Evolutionary conservation across 2,888 invertebrate species (phyloP), one percentile per base, ranked within the genome.

Genomic region (Deroplatys truncata): DNA sequence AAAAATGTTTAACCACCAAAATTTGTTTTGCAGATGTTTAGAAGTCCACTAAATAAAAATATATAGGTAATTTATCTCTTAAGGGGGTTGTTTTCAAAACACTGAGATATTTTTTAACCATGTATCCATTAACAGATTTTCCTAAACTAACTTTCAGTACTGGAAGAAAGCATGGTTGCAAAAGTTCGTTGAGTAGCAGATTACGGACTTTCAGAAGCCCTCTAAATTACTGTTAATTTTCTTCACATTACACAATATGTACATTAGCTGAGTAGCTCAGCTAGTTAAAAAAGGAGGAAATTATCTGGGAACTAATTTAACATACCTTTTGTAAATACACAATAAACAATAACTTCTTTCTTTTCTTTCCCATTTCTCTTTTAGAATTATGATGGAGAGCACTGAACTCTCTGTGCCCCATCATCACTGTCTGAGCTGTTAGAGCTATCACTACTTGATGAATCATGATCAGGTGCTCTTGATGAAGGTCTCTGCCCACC

Each of bases 361-460:
- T 20, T 56, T 56, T 56, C 56, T 56, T 56, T 16, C 56, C n/a
- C 89, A 2, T 72, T 20, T 72, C 15, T 72, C 20, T 72, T 72
- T 72, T 20, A 72, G 56, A 72, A 72, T 72, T 90, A 89, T 72
- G 89, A 85, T 20, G 88, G 89, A 4, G 89, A 90, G 85, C 90
- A 90, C 84, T 88, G 90, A 25, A 90, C 88, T 29, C 90, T 28
- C 28, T 88, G 85, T n/a, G 82, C 72, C 7, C 83, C 86, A 31
- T 89, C 89, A n/a, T 90, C 90, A 72, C 86, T 88, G 49, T 90
- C 90, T 4, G 88, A 88, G 49, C 90, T 89, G n/a, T 84, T 86
- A 28, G 85, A 85, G 88, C 90, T 89, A 72, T 85, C 82, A 35
- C 87, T 87, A 35, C 29, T 15, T 28, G 56, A 35, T 28, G 86